Percentiles rank a stretch among this genome's conserved stretches.
These are phyloP conservation scores for Hymenochirus boettgeri DNA, from an alignment of 2,113 vertebrate genomes.

Conservation along the genomic window DNA sequence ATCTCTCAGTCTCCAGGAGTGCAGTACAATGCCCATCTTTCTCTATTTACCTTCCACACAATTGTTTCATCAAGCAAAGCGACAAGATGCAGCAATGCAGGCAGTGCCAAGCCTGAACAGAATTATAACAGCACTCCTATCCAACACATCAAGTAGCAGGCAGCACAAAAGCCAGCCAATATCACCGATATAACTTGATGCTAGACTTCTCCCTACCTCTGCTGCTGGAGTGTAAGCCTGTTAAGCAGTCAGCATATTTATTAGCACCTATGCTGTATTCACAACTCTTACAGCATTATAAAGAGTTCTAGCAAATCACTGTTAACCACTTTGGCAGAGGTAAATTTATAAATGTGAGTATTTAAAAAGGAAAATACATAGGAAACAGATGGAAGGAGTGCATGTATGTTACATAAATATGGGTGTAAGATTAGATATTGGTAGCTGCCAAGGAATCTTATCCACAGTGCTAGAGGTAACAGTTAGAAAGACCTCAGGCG, in stretches of 20 bases:
- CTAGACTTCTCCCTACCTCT: not conserved
- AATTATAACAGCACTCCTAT: not conserved
- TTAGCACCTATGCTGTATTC: conserved; percentile 31
- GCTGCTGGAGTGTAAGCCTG: not conserved
- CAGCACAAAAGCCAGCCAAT: no score
- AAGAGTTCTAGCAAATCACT: not conserved
- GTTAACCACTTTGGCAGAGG: not conserved
- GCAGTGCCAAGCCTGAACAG: not conserved
- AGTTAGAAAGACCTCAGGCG: conserved; percentile 17
- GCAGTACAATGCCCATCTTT: no score
- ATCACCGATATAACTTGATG: not conserved
- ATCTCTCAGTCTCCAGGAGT: no score
- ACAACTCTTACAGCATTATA: not conserved
- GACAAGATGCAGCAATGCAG: not conserved
- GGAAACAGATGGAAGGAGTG: not conserved
- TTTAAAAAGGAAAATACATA: not conserved
- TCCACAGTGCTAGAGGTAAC: not conserved
- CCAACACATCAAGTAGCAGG: not conserved
- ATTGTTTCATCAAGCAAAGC: not conserved
- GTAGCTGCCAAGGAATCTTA: not conserved
- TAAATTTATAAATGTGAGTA: not conserved
- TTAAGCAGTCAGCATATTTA: conserved; percentile 6
- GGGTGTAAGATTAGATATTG: not conserved
- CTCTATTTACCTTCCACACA: not conserved
- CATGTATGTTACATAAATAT: not conserved